A percentile compares a stretch with the other conserved stretches of the same genome.
Evolutionary conservation across 2,113 vertebrate species (phyloP).

Genomic region (Bucco capensis): DNA sequence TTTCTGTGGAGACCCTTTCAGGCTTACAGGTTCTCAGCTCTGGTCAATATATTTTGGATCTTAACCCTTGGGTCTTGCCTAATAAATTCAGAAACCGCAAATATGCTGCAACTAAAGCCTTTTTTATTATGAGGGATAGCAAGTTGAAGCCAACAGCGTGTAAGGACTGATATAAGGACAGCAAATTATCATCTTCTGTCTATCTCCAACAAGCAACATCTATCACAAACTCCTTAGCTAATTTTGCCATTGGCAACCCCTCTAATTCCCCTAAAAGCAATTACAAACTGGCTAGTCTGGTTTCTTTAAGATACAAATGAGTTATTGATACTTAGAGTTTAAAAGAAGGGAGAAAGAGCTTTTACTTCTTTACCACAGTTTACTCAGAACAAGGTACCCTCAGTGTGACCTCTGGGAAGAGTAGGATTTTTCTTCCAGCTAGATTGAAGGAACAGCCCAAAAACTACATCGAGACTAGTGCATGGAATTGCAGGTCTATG

Average conservation of each 20-base stretch:
- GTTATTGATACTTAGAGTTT: not conserved
- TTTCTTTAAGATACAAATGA: not conserved
- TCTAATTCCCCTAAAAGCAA: not conserved
- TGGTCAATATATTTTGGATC: not conserved
- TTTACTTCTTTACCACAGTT: not conserved
- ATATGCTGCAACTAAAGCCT: not conserved
- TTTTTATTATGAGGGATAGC: not conserved
- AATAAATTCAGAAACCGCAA: not conserved
- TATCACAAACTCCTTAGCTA: not conserved
- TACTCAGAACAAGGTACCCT: not conserved
- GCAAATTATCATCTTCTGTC: not conserved
- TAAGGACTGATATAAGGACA: not conserved
- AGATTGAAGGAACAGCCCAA: not conserved
- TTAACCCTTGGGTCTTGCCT: not conserved
- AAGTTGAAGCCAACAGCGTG: not conserved
- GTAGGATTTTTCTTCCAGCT: not conserved
- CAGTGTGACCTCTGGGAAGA: not conserved
- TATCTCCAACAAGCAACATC: not conserved
- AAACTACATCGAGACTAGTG: not conserved
- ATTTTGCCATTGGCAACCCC: not conserved
- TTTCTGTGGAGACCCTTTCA: not conserved
- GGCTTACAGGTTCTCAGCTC: not conserved
- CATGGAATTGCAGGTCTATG: not conserved
- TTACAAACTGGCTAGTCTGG: not conserved
- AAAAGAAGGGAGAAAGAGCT: not conserved